Evolutionary conservation across 2,888 invertebrate species (phyloP).

Genomic region (Dermolepida albohirtum): DNA sequence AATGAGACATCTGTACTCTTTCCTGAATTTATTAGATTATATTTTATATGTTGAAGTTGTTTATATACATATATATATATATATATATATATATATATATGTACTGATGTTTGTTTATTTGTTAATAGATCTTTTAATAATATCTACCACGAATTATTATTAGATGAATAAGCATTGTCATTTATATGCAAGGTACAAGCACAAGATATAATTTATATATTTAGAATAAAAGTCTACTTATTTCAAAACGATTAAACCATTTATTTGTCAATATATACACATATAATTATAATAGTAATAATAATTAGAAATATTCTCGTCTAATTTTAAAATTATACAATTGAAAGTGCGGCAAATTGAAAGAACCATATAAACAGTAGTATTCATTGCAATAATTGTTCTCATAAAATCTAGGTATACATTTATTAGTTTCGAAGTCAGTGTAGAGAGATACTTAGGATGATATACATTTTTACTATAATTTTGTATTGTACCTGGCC

Average conservation of each 20-base stretch:
- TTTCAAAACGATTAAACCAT: conserved; percentile 52
- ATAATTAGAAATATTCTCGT: conserved; percentile 17
- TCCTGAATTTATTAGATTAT: no score
- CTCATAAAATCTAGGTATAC: not conserved
- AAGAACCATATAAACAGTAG: conserved; percentile 8
- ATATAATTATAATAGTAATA: conserved; percentile 43
- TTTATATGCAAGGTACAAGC: no score
- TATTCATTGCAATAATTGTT: conserved; percentile 22
- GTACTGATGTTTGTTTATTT: no score
- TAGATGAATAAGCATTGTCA: no score
- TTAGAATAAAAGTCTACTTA: conserved; percentile 5
- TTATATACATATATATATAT: no score
- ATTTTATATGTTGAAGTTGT: no score
- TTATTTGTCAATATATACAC: conserved; percentile 51
- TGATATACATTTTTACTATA: not conserved
- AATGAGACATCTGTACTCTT: no score
- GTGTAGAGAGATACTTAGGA: not conserved
- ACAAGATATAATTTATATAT: no score
- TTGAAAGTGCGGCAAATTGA: conserved; percentile 15
- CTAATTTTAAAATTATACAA: conserved; percentile 18
- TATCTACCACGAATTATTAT: no score
- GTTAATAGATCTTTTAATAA: no score
- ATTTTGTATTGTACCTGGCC: conserved; percentile 7
- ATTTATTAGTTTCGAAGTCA: not conserved
- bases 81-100: no score